A percentile compares a stretch with the other conserved stretches of the same genome.
Conservation (phyloP, 2,888 invertebrate species). For the Cynaeus angustus region DNA sequence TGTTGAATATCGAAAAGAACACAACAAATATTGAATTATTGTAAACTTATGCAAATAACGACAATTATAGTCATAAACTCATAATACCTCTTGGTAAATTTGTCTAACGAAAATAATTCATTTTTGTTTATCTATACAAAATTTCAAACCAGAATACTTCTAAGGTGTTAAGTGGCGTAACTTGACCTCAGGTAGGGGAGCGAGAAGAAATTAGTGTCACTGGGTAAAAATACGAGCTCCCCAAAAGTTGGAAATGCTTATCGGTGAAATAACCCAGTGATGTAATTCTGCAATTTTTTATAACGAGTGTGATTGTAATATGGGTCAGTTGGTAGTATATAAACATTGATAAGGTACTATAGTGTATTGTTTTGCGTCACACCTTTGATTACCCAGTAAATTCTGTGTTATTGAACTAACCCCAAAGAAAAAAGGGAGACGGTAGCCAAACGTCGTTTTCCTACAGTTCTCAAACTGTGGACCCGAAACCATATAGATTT, state of each 20-base stretch:
- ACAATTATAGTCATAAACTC: conserved; percentile 6
- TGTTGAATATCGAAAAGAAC: conserved; percentile 32
- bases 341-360: conserved; percentile 4
- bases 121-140: neutral
- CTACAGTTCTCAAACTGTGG: too few relatives aligned
- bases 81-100: conserved; percentile 1
- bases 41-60: conserved; percentile 1
- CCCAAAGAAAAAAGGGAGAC: too few relatives aligned
- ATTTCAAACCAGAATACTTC: too few relatives aligned
- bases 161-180: too few relatives aligned
- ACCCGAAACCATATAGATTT: too few relatives aligned
- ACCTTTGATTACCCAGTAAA: neutral
- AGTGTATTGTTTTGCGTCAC: neutral
- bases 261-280: too few relatives aligned
- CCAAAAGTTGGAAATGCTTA: too few relatives aligned
- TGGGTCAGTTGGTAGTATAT: conserved; percentile 2
- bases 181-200: too few relatives aligned
- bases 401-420: neutral
- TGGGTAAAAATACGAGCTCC: too few relatives aligned
- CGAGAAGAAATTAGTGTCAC: too few relatives aligned
- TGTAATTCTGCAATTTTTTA: neutral
- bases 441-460: too few relatives aligned
- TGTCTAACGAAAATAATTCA: neutral
- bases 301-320: neutral
- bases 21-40: conserved; percentile 18